Evolutionary conservation across 2,113 vertebrate genomes (phyloP).

Genomic region (Mobula birostris): DNA sequence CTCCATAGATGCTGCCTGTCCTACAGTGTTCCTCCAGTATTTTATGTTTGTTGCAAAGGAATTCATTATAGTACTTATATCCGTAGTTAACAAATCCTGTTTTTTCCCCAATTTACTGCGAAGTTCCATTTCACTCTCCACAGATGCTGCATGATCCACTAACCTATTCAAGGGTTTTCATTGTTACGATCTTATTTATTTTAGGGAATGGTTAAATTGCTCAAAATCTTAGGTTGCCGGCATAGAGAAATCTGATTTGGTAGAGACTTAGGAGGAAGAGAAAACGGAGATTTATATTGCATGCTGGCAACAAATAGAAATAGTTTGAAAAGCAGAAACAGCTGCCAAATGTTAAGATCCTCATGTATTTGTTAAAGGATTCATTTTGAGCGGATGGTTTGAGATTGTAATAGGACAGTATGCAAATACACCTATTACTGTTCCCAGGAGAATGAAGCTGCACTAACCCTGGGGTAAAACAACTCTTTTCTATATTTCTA

Average conservation of each 20-base stretch:
- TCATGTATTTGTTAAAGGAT: background rate
- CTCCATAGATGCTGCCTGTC: too few species aligned
- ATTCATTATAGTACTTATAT: background rate
- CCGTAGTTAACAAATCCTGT: too few species aligned
- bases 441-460: background rate
- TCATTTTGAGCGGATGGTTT: background rate
- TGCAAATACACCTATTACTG: constrained; percentile 22
- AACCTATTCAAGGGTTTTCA: background rate
- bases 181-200: background rate
- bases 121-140: too few species aligned
- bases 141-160: background rate
- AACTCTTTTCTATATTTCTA: background rate
- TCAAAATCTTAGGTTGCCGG: background rate
- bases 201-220: background rate
- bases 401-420: background rate
- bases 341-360: background rate
- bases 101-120: too few species aligned
- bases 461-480: constrained; percentile 1
- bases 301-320: background rate
- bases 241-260: background rate
- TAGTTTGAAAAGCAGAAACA: background rate
- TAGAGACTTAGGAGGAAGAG: background rate
- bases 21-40: too few species aligned
- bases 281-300: background rate
- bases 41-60: background rate